Conservation (phyloP, 1,140 invertebrate genomes). For the Idris sp. region DNA sequence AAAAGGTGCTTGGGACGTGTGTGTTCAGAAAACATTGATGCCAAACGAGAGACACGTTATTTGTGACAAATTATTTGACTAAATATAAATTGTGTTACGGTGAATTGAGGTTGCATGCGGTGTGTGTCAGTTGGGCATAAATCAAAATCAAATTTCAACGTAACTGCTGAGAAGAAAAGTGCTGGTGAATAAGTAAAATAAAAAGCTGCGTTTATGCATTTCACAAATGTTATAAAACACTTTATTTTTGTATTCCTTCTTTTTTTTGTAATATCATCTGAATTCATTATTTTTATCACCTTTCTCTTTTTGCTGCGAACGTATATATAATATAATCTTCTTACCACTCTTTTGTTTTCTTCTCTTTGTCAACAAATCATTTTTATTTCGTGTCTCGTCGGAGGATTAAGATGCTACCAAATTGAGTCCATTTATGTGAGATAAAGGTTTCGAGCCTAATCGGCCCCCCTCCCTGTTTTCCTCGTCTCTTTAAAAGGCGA, state of each 20-base stretch:
- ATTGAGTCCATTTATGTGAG: slow-evolving; percentile 1
- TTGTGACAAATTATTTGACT: slow-evolving; percentile 5
- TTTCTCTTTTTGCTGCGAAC: no score
- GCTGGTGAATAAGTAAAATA: no score
- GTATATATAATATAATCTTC: no score
- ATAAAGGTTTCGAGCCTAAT: slow-evolving; percentile 20
- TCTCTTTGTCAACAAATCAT: neutral
- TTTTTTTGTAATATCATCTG: no score
- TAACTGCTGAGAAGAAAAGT: neutral
- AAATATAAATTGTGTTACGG: slow-evolving; percentile 30
- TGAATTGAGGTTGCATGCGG: slow-evolving; percentile 19
- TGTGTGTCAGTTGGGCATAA: neutral
- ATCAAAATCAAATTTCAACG: slow-evolving; percentile 10
- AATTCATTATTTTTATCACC: no score
- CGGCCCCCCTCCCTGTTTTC: slow-evolving; percentile 13
- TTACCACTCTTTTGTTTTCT: neutral
- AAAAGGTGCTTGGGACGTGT: slow-evolving; percentile 22
- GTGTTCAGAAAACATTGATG: slow-evolving; percentile 43
- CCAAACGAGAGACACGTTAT: slow-evolving; percentile 31
- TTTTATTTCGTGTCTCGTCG: neutral
- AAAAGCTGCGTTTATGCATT: no score
- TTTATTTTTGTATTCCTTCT: no score
- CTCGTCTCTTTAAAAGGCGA: neutral
- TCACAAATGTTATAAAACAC: no score
- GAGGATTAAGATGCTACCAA: slow-evolving; percentile 17